A percentile compares a stretch with the other conserved stretches of the same genome.
Conservation (phyloP, 2,113 vertebrate genomes). For the Eonycteris spelaea region DNA sequence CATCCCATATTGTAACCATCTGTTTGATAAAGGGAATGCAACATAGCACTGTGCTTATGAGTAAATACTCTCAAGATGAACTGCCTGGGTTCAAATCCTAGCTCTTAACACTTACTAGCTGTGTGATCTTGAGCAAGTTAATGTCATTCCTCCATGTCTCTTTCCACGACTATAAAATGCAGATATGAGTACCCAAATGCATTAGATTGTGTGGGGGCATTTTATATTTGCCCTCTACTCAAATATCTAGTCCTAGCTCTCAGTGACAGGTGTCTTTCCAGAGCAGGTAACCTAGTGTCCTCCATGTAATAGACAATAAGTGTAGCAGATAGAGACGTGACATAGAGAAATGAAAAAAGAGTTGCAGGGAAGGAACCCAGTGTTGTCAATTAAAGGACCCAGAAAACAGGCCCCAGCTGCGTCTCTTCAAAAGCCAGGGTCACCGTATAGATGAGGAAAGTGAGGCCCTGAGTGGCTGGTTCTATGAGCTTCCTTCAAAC, state of each 20-base stretch:
- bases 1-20: not conserved
- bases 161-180: not conserved
- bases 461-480: not conserved
- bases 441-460: not conserved
- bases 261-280: not conserved
- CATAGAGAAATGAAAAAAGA: not conserved
- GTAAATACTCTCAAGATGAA: not conserved
- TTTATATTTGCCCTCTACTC: not conserved
- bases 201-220: not conserved
- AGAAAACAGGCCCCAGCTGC: not conserved
- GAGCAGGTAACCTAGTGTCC: not conserved
- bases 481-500: not conserved
- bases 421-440: not conserved
- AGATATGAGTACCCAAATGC: not conserved
- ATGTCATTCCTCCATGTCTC: not conserved
- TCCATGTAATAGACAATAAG: not conserved
- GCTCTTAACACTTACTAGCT: not conserved
- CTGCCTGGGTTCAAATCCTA: not conserved
- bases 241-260: not conserved
- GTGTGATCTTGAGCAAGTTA: not conserved
- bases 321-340: not conserved
- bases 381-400: not conserved
- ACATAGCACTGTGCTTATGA: not conserved
- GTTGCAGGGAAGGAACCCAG: not conserved
- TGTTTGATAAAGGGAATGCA: not conserved